Conservation (phyloP, 1,140 invertebrate genomes). For the Drosophila orena region DNA sequence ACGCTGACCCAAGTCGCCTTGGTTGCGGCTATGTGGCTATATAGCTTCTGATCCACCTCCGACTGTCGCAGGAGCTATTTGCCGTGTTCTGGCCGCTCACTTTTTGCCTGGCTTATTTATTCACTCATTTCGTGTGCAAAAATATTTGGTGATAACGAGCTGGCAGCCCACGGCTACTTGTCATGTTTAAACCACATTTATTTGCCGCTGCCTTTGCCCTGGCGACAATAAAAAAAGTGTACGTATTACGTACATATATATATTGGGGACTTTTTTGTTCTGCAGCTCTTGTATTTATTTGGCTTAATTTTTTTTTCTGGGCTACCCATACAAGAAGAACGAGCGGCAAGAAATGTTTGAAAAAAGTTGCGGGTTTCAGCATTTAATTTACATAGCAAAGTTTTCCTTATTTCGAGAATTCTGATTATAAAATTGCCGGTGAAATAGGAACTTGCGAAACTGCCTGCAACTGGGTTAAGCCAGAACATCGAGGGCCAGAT, state of each 20-base stretch:
- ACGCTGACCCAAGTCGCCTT: slow-evolving; percentile 43
- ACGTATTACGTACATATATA: slow-evolving; percentile 17
- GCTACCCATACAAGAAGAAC: slow-evolving; percentile 27
- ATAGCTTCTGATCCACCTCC: slow-evolving; percentile 17
- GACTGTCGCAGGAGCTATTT: slow-evolving; percentile 30
- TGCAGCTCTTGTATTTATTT: slow-evolving; percentile 11
- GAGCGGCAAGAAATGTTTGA: slow-evolving; percentile 44
- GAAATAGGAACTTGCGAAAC: slow-evolving; percentile 37
- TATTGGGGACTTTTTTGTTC: slow-evolving; percentile 31
- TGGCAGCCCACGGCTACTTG: slow-evolving; percentile 68
- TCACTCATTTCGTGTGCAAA: slow-evolving; percentile 80
- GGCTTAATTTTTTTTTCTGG: slow-evolving; percentile 11
- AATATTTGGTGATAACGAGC: slow-evolving; percentile 83
- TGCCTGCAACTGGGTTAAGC: slow-evolving; percentile 69
- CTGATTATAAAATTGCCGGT: slow-evolving; percentile 73
- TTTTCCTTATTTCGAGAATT: slow-evolving; percentile 68
- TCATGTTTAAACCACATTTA: slow-evolving; percentile 83
- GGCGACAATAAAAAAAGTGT: slow-evolving; percentile 65
- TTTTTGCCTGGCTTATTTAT: slow-evolving; percentile 67
- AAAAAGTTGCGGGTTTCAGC: slow-evolving; percentile 72
- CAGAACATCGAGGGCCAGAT: slow-evolving; percentile 55
- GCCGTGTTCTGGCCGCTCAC: slow-evolving; percentile 18
- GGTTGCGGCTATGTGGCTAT: slow-evolving; percentile 8
- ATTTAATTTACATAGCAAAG: slow-evolving; percentile 82
- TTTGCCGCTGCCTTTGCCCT: slow-evolving; percentile 47